Base-by-base conservation (phyloP, 2,888 invertebrate genomes). In the Agonopterix arenella region DNA sequence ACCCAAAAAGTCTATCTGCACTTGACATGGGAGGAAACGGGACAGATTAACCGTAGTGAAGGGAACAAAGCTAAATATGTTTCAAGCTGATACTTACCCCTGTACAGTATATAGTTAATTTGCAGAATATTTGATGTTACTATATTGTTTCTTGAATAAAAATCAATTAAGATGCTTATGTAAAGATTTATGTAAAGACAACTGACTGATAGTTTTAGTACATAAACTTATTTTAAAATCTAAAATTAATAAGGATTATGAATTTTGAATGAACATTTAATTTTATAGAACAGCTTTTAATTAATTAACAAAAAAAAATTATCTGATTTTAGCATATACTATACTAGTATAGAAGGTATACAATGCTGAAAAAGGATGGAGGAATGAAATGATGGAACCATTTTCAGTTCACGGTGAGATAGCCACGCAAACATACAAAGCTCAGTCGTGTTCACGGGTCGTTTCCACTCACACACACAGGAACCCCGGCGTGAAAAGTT, bases 61-160 rank as follows among this genome's bases (percentile, higher is more conserved):
- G 80, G 83, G 84, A 89, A 86, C 86, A 89, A 88, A 88, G 88
- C 85, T 86, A 88, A 88, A 88, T 88, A 89, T 89, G 85, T 84
- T 88, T 86, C 84, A 77, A 79, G 80, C 83, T 84, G 84, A 84
- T 86, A 85, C 83, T 84, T 79, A 77, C 80, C 73, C 73, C 69
- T 59, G 69, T 65, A 67, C 60, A 80, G 80, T 77, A 73, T 64
- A 75, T 55, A 64, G 62, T 56, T 63, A 66, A 71, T 62, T 71
- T 61, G 56, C 67, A 80, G 74, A 76, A 57, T 53, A 43, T 43
- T 11, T 43, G n/a, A 3, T 40, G 40, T 40, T 4, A n/a, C 40
- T 40, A 4, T 28, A 28, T 7, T 28, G 28, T 28, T 28, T 28
- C 28, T 4, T 28, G 28, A 4, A 28, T 5, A 5, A 28, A 28